Evolutionary conservation across 2,797 vertebrate species (phyloP), one percentile per base, ranked within the genome.

Genomic region (Anas capensis): DNA sequence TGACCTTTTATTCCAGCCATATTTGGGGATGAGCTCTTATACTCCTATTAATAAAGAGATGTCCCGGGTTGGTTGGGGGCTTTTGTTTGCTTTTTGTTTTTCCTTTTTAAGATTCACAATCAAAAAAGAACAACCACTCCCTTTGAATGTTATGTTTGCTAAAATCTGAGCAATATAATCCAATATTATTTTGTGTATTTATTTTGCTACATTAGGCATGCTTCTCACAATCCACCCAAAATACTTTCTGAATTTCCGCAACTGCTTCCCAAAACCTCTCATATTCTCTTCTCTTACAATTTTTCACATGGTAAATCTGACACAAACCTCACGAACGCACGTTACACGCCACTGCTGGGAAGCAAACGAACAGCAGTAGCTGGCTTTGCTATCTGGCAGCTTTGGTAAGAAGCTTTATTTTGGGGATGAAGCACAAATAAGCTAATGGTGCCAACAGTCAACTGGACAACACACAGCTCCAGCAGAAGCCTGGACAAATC

Each of bases 391-490:
- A 20, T 34, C 49, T 56, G 77, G 48, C 34, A 62, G 42, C 19
- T 21, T 24, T 7, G 70, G 33, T 13, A 24, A 42, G 34, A 17
- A 34, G 20, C 10, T 42, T 21, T 48, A 27, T 42, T 76, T 54
- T 18, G 26, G 34, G 6, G 24, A 51, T 10, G 73, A 27, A 31
- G 21, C 8, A 20, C 58, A 42, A 49, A 40, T 3, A 34, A 60
- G 31, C 6, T 34, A 31, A 61, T 0, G 4, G 15, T 19, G 19
- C 54, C 46, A 10, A 34, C 36, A 54, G 46, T 7, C 5, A 3
- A 24, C 29, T 1, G 8, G 40, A 19, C 0, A 0, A 38, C 2
- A 29, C 24, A 36, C 1, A 6, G 29, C 65, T 71, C 44, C 36
- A 44, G 15, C 10, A 24, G 12, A 27, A 49, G 27, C 19, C 44